Evolutionary conservation across 2,113 vertebrate species (phyloP).

Genomic region (Cnemophilus loriae): DNA sequence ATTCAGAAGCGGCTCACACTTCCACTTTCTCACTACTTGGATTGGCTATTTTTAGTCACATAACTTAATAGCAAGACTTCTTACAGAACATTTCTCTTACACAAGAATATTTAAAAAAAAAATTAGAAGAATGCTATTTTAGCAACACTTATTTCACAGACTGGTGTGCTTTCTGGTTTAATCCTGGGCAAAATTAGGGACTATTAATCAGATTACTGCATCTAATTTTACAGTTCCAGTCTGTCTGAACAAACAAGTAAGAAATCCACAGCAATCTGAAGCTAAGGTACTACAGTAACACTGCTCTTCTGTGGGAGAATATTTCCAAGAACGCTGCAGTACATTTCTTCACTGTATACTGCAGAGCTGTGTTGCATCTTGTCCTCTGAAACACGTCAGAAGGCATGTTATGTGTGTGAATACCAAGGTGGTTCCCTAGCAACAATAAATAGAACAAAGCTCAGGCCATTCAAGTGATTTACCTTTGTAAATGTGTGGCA

Average conservation of each 20-base stretch:
- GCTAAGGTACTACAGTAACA: not conserved
- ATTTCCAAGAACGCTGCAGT: not conserved
- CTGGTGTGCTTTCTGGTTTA: not conserved
- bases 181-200: not conserved
- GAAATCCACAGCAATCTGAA: not conserved
- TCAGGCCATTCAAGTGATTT: conserved; percentile 30
- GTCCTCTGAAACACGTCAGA: not conserved
- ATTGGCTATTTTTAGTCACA: not conserved
- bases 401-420: not conserved
- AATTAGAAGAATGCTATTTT: not conserved
- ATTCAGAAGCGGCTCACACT: not conserved
- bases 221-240: not conserved
- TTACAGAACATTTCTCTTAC: not conserved
- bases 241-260: not conserved
- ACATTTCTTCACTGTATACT: not conserved
- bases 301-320: not conserved
- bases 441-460: conserved; percentile 27
- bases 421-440: conserved; percentile 36
- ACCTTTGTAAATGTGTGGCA: not conserved
- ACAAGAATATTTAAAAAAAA: not conserved
- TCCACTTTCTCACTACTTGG: not conserved
- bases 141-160: not conserved
- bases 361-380: not conserved
- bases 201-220: not conserved
- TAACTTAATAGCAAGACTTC: not conserved